Evolutionary conservation across 1,140 invertebrate species (phyloP).

Genomic region (Odontomachus brunneus): DNA sequence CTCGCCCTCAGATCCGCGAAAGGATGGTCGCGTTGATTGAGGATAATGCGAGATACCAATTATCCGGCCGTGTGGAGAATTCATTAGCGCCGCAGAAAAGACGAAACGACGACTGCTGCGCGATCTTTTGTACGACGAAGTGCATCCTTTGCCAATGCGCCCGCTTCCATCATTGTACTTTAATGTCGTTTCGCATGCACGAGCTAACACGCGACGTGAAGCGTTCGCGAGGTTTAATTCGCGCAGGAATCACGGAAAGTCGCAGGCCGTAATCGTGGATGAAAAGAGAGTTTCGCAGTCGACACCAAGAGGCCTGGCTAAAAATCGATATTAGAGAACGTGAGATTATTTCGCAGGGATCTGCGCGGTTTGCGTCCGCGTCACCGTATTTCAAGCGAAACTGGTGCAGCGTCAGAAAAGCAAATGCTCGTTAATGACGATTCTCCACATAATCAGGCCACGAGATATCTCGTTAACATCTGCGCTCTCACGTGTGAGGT

Average conservation of each 20-base stretch:
- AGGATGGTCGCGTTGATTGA: conserved; percentile 70
- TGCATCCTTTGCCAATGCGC: conserved; percentile 28
- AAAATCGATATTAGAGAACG: not conserved
- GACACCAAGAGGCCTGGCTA: not conserved
- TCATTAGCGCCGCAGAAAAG: conserved; percentile 68
- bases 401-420: no score
- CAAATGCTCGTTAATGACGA: no score
- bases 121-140: conserved; percentile 62
- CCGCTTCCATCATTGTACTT: conserved; percentile 59
- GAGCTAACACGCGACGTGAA: conserved; percentile 9
- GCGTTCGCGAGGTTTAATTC: not conserved
- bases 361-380: no score
- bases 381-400: no score
- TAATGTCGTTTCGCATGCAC: not conserved
- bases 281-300: not conserved
- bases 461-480: not conserved
- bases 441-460: no score
- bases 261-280: not conserved
- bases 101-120: conserved; percentile 32
- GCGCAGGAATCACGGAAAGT: not conserved
- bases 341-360: no score
- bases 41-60: conserved; percentile 75
- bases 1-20: not conserved
- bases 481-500: not conserved
- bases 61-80: conserved; percentile 69